Conservation (phyloP, 2,113 vertebrate species). For the Cheirogaleus medius region DNA sequence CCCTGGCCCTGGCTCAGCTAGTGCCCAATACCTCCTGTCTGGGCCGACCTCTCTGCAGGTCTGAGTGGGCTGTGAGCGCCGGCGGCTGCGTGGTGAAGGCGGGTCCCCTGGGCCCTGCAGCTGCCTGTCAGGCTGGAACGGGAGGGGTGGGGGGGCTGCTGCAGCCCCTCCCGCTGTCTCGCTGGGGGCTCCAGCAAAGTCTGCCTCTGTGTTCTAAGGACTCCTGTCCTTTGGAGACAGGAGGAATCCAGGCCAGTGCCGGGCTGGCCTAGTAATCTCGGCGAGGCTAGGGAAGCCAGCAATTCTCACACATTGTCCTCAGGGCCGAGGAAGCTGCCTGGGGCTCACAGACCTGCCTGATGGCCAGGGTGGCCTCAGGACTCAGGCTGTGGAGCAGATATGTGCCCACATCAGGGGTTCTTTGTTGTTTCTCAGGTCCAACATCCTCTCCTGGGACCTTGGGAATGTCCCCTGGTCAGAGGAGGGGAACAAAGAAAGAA, state of each 20-base stretch:
- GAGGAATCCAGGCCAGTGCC: slow-evolving; percentile 30
- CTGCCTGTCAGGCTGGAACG: slow-evolving; percentile 40
- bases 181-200: neutral
- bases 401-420: neutral
- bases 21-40: neutral
- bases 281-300: neutral
- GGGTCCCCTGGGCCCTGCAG: slow-evolving; percentile 60
- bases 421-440: neutral
- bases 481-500: neutral
- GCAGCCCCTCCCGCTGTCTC: neutral
- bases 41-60: slow-evolving; percentile 32
- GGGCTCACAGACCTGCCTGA: neutral
- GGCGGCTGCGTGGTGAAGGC: slow-evolving; percentile 77
- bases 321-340: neutral
- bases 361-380: neutral
- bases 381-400: neutral
- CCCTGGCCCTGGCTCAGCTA: neutral
- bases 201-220: neutral
- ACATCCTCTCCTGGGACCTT: neutral
- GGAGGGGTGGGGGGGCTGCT: neutral
- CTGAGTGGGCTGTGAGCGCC: slow-evolving; percentile 16
- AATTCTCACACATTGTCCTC: rapidly evolving
- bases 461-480: neutral
- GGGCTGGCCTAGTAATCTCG: slow-evolving; percentile 3
- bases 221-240: neutral